Conservation (phyloP, 2,113 vertebrate genomes). For the Platysteira castanea region DNA sequence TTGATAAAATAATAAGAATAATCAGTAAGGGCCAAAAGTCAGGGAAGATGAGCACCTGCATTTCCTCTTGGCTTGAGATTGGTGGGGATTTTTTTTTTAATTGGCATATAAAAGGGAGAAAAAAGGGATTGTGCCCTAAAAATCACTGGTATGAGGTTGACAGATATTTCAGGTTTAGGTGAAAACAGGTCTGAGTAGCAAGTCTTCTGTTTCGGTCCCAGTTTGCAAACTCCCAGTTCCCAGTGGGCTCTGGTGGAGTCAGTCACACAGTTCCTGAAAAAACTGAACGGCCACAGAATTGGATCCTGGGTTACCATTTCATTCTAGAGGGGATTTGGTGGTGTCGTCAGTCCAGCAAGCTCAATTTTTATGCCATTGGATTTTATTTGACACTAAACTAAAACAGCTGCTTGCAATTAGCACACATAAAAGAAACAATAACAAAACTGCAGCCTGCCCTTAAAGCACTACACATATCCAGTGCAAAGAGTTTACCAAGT, state of each 20-base stretch:
- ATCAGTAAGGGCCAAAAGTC: not conserved
- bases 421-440: conserved; percentile 55
- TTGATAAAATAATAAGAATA: not conserved
- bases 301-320: not conserved
- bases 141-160: not conserved
- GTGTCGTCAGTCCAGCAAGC: conserved; percentile 14
- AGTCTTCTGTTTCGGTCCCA: not conserved
- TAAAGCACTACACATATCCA: not conserved
- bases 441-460: conserved; percentile 12
- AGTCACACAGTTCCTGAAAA: not conserved
- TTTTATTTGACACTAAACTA: conserved; percentile 44
- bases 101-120: not conserved
- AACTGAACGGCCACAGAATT: not conserved
- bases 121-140: not conserved
- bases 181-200: not conserved
- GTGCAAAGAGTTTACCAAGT: conserved; percentile 31
- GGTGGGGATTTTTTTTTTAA: not conserved
- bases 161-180: not conserved
- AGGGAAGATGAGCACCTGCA: not conserved
- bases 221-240: not conserved
- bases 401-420: conserved; percentile 62
- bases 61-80: not conserved
- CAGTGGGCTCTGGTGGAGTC: not conserved
- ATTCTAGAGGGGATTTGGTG: conserved; percentile 2
- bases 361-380: conserved; percentile 13